Evolutionary conservation across 1,140 invertebrate genomes (phyloP), one percentile per base, ranked within the genome.

Genomic region (Zaprionus taronus): DNA sequence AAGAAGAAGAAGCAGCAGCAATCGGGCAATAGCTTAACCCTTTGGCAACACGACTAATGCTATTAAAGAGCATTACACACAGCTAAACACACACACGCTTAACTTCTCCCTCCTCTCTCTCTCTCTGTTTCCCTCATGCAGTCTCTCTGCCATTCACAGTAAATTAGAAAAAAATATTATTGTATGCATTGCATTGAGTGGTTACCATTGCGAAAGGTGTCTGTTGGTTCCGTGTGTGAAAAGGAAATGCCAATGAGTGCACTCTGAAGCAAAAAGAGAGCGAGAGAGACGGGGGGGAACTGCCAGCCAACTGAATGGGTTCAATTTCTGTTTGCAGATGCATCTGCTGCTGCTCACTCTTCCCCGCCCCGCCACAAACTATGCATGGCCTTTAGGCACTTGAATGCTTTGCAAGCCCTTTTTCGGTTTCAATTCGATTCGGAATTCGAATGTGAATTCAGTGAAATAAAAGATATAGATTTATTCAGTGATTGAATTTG

Each of bases 101-200:
- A 63, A 51, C 62, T 28, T 34, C 17, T 2, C 2, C 24, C 47
- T 11, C 44, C 47, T 24, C 20, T 14, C 20, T 14, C 1, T 22
- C 44, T 49, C 17, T 22, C 11, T 49, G 9, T 49, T 9, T 9
- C 17, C 4, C 47, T 22, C 47, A 5, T 11, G 12, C 47, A 22
- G 12, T 22, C 47, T 51, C 47, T 51, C 1, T 24, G 20, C 4
- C 12, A 22, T 51, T 51, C 47, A 51, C 47, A 51, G 47, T 51
- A 79, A 87, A 87, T 84, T 89, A 87, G 70, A 84, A 87, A 87
- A 89, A 87, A 87, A 87, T 89, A 87, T 87, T 87, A 87, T 87
- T 87, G 78, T 89, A 89, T 81, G 82, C 81, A 84, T 79, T 79
- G 75, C 80, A 63, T 81, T 81, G 80, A 77, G 72, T 75, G 78